Conservation (phyloP, 2,113 vertebrate genomes). For the Lepus europaeus region DNA sequence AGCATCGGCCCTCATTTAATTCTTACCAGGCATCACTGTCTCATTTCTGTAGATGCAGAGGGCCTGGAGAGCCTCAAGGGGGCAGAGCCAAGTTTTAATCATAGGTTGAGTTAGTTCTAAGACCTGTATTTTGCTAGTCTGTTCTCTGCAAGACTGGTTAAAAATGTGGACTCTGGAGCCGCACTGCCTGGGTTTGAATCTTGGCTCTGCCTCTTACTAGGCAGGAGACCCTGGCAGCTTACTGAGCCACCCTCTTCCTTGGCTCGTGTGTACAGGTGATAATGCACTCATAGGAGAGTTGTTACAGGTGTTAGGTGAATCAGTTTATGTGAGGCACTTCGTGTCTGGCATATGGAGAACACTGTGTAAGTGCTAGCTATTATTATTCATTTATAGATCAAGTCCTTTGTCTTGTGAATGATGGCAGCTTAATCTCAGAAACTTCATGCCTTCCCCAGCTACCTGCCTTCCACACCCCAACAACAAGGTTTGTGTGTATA, state of each 20-base stretch:
- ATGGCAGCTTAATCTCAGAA: slow-evolving; percentile 14
- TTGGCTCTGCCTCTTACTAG: background rate
- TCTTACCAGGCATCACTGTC: background rate
- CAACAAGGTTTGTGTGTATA: background rate
- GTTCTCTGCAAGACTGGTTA: background rate
- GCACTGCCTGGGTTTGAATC: background rate
- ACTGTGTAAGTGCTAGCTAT: background rate
- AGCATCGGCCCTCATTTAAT: background rate
- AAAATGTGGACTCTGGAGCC: background rate
- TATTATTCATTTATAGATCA: background rate
- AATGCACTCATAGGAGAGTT: background rate
- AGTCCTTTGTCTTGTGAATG: background rate
- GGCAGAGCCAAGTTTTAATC: background rate
- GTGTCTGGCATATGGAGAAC: background rate
- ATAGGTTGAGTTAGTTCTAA: background rate
- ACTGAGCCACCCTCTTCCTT: background rate
- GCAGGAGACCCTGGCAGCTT: background rate
- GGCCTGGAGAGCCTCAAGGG: background rate
- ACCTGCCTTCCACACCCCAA: too few relatives aligned
- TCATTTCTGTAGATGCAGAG: background rate
- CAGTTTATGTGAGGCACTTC: background rate
- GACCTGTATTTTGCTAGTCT: background rate
- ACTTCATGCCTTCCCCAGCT: background rate
- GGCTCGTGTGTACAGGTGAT: background rate
- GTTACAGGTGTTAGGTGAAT: background rate